phyloP scores from a whole-genome alignment of 2,797 vertebrate species.

The Phalanger gymnotis region DNA sequence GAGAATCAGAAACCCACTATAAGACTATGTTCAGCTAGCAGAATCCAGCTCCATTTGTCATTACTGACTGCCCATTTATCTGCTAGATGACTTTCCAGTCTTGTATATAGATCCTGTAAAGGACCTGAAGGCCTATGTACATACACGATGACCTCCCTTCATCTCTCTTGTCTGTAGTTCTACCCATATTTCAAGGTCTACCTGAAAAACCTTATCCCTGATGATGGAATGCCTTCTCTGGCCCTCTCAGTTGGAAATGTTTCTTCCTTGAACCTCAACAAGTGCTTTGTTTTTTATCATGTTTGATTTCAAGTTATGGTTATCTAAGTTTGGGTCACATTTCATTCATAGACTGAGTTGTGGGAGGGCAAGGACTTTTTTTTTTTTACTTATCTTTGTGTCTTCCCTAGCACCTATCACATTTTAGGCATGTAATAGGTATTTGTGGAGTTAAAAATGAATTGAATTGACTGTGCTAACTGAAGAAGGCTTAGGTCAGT shows the following conservation, averaged over 20 bases:
- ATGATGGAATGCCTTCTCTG: not conserved
- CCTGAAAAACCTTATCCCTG: not conserved
- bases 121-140: not conserved
- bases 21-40: not conserved
- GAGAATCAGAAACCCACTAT: not conserved
- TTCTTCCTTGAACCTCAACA: not conserved
- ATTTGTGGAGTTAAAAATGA: not conserved
- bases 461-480: not conserved
- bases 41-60: not conserved
- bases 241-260: not conserved
- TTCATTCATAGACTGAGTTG: not conserved
- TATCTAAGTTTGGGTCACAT: not conserved
- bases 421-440: not conserved
- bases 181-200: not conserved
- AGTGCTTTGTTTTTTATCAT: not conserved
- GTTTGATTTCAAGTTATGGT: not conserved
- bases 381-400: not conserved
- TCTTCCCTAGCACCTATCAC: not conserved
- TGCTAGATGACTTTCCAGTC: not conserved
- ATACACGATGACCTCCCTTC: not conserved
- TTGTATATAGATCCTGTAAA: not conserved
- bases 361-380: not conserved
- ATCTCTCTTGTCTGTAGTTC: not conserved
- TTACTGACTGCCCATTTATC: not conserved
- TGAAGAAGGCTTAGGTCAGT: not conserved